These are phyloP conservation scores for Deroptyus accipitrinus DNA, from an alignment of 2,113 vertebrate genomes.

Conservation along the genomic window DNA sequence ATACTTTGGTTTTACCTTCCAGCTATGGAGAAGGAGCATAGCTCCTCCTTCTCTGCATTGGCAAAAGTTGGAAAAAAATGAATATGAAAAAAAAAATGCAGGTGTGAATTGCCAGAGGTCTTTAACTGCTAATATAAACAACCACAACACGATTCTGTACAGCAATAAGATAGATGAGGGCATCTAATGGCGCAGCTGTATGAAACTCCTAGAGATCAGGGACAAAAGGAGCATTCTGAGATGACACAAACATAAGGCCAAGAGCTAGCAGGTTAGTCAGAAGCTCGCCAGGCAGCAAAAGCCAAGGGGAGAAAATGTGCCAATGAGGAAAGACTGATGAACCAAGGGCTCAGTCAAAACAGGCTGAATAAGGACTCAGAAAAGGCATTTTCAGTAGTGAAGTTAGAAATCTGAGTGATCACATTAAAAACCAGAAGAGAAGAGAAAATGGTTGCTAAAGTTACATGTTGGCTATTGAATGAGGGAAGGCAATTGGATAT, in stretches of 20 bases:
- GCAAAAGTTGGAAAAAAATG: background rate
- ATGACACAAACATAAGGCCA: background rate
- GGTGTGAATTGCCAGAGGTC: background rate
- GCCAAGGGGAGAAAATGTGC: background rate
- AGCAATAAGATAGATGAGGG: background rate
- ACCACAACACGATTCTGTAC: background rate
- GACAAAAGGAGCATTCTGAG: background rate
- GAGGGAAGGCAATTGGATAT: background rate
- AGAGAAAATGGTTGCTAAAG: background rate
- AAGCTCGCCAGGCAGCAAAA: slow-evolving; percentile 1
- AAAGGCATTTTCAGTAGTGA: background rate
- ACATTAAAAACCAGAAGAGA: background rate
- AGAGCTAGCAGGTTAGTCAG: background rate
- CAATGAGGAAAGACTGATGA: background rate
- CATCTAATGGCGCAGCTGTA: background rate
- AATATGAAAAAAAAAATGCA: background rate
- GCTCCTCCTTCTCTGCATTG: background rate
- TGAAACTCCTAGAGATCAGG: background rate
- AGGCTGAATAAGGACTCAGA: background rate
- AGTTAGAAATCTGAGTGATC: background rate
- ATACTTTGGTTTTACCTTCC: slow-evolving; percentile 3
- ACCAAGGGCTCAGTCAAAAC: background rate
- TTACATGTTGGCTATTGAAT: background rate
- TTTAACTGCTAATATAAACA: slow-evolving; percentile 4
- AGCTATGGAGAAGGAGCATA: background rate